phyloP scores from a whole-genome alignment of 2,113 vertebrate genomes.

The Tonatia bakeri region DNA sequence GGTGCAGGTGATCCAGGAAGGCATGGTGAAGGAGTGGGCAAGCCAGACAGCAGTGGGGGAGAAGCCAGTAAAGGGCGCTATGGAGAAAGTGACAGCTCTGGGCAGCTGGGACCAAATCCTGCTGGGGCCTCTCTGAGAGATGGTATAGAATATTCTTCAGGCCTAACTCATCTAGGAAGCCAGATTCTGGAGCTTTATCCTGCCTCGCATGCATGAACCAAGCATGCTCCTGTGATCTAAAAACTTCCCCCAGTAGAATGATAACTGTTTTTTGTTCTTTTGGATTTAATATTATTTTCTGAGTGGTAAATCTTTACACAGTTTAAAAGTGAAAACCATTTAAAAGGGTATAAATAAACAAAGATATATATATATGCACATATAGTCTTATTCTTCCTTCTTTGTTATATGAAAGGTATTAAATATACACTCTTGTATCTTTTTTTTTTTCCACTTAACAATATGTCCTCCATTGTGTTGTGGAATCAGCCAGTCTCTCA shows the following conservation, averaged over 20 bases:
- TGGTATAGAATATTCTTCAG: neutral
- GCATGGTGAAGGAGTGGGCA: neutral
- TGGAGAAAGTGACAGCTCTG: neutral
- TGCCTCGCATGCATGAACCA: neutral
- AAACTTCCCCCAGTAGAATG: neutral
- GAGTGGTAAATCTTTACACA: neutral
- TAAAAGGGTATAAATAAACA: neutral
- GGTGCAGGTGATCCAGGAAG: neutral
- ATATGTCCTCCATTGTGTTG: neutral
- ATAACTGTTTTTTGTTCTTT: neutral
- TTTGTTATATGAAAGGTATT: neutral
- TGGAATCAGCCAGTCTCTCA: neutral
- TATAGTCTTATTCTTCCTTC: neutral
- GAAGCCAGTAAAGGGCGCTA: neutral
- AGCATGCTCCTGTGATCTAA: accelerated
- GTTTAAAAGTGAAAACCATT: neutral
- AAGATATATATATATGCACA: neutral
- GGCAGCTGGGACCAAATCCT: accelerated
- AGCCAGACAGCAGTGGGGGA: neutral
- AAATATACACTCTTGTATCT: neutral
- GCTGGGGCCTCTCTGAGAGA: neutral
- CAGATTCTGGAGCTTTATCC: neutral
- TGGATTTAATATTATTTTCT: neutral
- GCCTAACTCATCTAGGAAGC: neutral
- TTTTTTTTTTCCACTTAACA: neutral